A percentile compares a stretch with the other conserved stretches of the same genome.
These are phyloP conservation scores for Rhadina sibilatrix DNA, from an alignment of 2,113 vertebrate genomes.

Conservation along the genomic window DNA sequence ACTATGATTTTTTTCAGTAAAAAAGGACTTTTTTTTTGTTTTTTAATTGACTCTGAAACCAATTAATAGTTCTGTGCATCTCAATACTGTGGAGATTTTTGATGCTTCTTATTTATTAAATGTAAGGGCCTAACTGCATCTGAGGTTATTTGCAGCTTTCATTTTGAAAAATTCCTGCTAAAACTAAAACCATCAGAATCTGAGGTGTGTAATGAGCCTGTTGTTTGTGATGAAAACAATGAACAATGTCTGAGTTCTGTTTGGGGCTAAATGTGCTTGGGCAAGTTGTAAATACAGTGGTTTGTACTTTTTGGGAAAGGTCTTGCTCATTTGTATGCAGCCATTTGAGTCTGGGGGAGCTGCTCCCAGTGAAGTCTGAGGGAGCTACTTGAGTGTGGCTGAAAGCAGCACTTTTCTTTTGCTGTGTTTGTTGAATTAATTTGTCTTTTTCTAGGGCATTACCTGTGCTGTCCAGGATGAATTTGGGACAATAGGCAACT, in stretches of 20 bases:
- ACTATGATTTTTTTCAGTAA: not conserved
- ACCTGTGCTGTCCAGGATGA: not conserved
- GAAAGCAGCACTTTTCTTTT: not conserved
- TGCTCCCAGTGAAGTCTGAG: not conserved
- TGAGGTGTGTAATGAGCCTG: not conserved
- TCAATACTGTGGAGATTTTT: not conserved
- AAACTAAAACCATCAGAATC: not conserved
- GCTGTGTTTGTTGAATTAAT: not conserved
- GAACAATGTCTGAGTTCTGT: not conserved
- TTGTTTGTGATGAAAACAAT: not conserved
- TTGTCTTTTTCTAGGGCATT: not conserved
- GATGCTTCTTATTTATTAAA: constrained; percentile 44
- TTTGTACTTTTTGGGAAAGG: not conserved
- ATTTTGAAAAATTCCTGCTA: not conserved
- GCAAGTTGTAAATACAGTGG: not conserved
- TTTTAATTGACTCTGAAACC: not conserved
- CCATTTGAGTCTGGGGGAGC: not conserved
- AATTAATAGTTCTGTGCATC: not conserved
- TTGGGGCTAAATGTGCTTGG: not conserved
- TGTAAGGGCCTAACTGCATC: not conserved
- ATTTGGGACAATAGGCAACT: not conserved
- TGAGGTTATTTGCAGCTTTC: not conserved
- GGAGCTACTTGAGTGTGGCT: not conserved
- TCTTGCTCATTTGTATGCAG: not conserved
- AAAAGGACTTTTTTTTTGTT: not conserved